These are phyloP conservation scores for Tetramorium alpestre DNA, from an alignment of 1,140 invertebrate species.

Conservation along the genomic window DNA sequence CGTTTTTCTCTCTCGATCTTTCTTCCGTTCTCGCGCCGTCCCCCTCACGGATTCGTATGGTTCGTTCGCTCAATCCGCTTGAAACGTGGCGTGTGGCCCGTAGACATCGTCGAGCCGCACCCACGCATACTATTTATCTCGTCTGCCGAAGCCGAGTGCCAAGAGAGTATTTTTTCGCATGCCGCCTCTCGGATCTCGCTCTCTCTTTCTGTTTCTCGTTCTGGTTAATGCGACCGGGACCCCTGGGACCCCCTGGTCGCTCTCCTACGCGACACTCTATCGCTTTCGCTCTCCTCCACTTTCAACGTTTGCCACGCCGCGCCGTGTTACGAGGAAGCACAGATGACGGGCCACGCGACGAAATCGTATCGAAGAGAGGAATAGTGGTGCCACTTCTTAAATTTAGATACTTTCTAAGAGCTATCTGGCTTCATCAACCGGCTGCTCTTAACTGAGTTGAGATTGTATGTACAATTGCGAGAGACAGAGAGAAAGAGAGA, in stretches of 20 bases:
- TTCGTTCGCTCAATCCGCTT: slow-evolving; percentile 62
- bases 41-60: slow-evolving; percentile 32
- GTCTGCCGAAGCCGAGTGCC: slow-evolving; percentile 74
- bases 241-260: not conserved
- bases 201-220: slow-evolving; percentile 1
- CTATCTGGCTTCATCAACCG: slow-evolving; percentile 27
- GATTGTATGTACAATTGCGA: not conserved
- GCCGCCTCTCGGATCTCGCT: slow-evolving; percentile 10
- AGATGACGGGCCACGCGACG: slow-evolving; percentile 50
- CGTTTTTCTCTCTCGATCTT: slow-evolving; percentile 9
- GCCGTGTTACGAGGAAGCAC: slow-evolving; percentile 58
- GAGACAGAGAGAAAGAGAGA: not conserved
- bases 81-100: slow-evolving; percentile 75
- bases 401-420: slow-evolving; percentile 69
- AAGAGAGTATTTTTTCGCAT: slow-evolving; percentile 74
- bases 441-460: not conserved
- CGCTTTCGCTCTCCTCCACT: slow-evolving; percentile 38
- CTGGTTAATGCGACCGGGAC: slow-evolving; percentile 48
- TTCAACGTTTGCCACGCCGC: slow-evolving; percentile 9
- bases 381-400: slow-evolving; percentile 67
- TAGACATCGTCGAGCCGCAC: slow-evolving; percentile 74
- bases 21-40: slow-evolving; percentile 15
- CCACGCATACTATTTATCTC: slow-evolving; percentile 75
- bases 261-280: not conserved
- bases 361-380: slow-evolving; percentile 63